Evolutionary conservation across 2,888 invertebrate genomes (phyloP).

Genomic region (Caenorhabditis uteleia): DNA sequence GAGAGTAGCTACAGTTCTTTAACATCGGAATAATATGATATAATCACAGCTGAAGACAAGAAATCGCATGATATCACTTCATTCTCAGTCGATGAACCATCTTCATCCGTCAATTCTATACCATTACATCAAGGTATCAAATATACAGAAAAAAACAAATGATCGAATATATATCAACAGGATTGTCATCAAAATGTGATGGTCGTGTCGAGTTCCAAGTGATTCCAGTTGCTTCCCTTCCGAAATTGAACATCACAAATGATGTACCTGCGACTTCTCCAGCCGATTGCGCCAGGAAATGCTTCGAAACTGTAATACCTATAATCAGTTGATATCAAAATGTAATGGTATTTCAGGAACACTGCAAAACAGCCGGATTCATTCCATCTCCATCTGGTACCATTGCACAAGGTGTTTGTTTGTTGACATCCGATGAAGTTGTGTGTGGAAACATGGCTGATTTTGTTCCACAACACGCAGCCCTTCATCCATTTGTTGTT

Average conservation of each 20-base stretch:
- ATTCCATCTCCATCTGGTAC: slow-evolving; percentile 63
- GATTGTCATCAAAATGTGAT: slow-evolving; percentile 38
- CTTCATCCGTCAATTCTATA: slow-evolving; percentile 2
- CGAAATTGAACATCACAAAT: slow-evolving; percentile 65
- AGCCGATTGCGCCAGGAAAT: slow-evolving; percentile 68
- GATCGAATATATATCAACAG: slow-evolving; percentile 15
- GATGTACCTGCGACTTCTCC: slow-evolving; percentile 66
- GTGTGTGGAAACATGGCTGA: slow-evolving; percentile 55
- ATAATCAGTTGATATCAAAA: background rate
- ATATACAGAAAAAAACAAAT: background rate
- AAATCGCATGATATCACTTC: slow-evolving; percentile 36
- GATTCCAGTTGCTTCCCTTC: slow-evolving; percentile 59
- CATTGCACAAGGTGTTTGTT: slow-evolving; percentile 63
- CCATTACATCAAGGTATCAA: slow-evolving; percentile 17
- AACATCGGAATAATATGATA: background rate
- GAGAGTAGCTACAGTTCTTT: background rate
- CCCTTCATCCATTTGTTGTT: slow-evolving; percentile 65
- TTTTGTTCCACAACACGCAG: slow-evolving; percentile 65
- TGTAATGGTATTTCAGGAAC: slow-evolving; percentile 41
- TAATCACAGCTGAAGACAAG: slow-evolving; percentile 20
- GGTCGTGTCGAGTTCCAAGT: slow-evolving; percentile 68
- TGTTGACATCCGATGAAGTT: slow-evolving; percentile 61
- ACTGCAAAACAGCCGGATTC: slow-evolving; percentile 66
- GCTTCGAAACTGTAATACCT: slow-evolving; percentile 56
- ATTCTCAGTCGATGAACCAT: slow-evolving; percentile 36